phyloP scores from a whole-genome alignment of 2,113 vertebrate genomes.

The Festucalex cinctus region DNA sequence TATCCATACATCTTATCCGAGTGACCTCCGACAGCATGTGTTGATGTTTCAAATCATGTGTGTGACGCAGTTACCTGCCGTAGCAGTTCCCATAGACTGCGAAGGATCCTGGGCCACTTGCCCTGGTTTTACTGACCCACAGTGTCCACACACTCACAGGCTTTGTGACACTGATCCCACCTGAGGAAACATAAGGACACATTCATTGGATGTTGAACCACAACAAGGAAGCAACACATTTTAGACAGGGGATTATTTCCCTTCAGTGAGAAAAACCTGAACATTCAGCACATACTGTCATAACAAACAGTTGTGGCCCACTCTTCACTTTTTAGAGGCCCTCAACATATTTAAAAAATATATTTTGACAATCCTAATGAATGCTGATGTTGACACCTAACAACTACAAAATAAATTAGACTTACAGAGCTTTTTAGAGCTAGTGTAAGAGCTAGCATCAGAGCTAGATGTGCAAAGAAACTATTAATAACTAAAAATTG shows the following conservation, averaged over 20 bases:
- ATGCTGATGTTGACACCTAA: too few relatives aligned
- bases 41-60: conserved; percentile 4
- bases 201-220: conserved; percentile 1
- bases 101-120: conserved; percentile 51
- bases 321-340: too few relatives aligned
- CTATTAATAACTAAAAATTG: too few relatives aligned
- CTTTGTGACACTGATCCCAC: conserved; percentile 41
- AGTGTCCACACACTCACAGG: conserved; percentile 21
- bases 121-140: conserved; percentile 50
- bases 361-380: too few relatives aligned
- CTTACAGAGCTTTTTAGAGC: too few relatives aligned
- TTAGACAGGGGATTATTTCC: neutral
- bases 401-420: too few relatives aligned
- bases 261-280: neutral
- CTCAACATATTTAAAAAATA: too few relatives aligned
- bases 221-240: neutral
- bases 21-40: neutral
- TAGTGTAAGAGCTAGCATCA: too few relatives aligned
- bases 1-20: neutral
- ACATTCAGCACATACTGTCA: neutral
- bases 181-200: conserved; percentile 49
- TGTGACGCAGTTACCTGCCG: conserved; percentile 62
- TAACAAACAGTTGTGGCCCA: too few relatives aligned
- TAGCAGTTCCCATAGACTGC: conserved; percentile 60
- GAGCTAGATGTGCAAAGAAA: too few relatives aligned